These are phyloP conservation scores for Apotomis betuletana DNA, from an alignment of 2,888 invertebrate genomes.

Conservation along the genomic window DNA sequence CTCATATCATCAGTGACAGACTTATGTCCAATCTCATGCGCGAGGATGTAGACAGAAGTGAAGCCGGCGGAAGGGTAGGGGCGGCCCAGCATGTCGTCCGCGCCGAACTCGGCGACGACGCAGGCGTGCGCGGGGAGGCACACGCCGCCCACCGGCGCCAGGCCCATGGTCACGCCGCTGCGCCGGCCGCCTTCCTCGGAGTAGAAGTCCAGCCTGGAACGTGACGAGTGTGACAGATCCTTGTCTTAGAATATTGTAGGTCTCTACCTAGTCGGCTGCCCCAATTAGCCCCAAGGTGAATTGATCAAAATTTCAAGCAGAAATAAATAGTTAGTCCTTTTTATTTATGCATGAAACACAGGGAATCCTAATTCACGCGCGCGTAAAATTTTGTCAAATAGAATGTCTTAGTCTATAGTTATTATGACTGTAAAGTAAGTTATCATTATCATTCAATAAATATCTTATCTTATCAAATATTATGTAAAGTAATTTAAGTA, in stretches of 20 bases:
- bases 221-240: not conserved
- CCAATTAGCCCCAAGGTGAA: too few relatives aligned
- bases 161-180: constrained; percentile 90
- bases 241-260: not conserved
- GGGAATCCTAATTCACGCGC: too few relatives aligned
- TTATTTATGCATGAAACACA: too few relatives aligned
- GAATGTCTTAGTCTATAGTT: too few relatives aligned
- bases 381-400: too few relatives aligned
- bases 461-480: too few relatives aligned
- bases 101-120: constrained; percentile 90
- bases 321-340: too few relatives aligned
- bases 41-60: constrained; percentile 91
- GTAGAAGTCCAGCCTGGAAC: constrained; percentile 87
- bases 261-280: too few relatives aligned
- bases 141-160: constrained; percentile 91
- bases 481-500: too few relatives aligned
- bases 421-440: too few relatives aligned
- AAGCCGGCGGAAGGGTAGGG: constrained; percentile 94
- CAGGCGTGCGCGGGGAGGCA: constrained; percentile 89
- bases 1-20: constrained; percentile 68
- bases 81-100: constrained; percentile 87
- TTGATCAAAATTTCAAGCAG: too few relatives aligned
- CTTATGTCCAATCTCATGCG: constrained; percentile 94
- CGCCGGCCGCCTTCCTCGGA: constrained; percentile 87
- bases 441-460: too few relatives aligned